A percentile compares a stretch with the other conserved stretches of the same genome.
Evolutionary conservation across 2,888 invertebrate species (phyloP).

Genomic region (Gerris lacustris): DNA sequence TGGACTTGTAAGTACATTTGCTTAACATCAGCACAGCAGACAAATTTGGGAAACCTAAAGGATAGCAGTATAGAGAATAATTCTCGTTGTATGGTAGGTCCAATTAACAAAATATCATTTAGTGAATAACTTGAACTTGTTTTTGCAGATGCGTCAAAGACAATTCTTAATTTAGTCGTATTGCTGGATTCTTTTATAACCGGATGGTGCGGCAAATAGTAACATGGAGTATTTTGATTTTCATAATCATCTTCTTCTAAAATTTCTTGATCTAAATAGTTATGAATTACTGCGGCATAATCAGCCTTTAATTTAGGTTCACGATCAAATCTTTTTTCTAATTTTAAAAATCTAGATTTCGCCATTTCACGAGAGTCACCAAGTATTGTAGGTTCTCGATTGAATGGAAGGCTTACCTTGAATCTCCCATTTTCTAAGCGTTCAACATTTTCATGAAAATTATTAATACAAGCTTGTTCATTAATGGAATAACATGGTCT

Average conservation of each 20-base stretch:
- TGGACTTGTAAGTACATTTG: constrained; percentile 2
- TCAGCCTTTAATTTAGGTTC: constrained; percentile 4
- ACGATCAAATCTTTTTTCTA: not conserved
- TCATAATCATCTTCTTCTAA: not conserved
- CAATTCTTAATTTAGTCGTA: constrained; percentile 18
- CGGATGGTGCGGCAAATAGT: constrained; percentile 17
- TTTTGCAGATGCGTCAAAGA: constrained; percentile 5
- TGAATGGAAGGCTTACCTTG: constrained; percentile 9
- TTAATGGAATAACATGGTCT: not conserved
- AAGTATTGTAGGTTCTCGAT: not conserved
- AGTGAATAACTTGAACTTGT: not conserved
- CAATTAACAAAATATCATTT: constrained; percentile 4
- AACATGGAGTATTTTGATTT: not conserved
- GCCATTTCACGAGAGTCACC: constrained; percentile 12
- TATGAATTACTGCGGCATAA: constrained; percentile 7
- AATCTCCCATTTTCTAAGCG: not conserved
- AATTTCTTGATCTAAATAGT: not conserved
- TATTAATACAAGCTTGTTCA: constrained; percentile 3
- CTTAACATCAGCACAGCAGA: constrained; percentile 10
- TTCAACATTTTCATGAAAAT: not conserved
- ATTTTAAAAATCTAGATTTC: not conserved
- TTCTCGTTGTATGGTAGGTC: constrained; percentile 1
- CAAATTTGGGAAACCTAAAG: constrained; percentile 7
- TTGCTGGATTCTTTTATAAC: constrained; percentile 29
- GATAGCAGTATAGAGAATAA: constrained; percentile 4